A percentile compares a stretch with the other conserved stretches of the same genome.
phyloP scores from a whole-genome alignment of 2,797 vertebrate species.

The Pygocentrus nattereri region DNA sequence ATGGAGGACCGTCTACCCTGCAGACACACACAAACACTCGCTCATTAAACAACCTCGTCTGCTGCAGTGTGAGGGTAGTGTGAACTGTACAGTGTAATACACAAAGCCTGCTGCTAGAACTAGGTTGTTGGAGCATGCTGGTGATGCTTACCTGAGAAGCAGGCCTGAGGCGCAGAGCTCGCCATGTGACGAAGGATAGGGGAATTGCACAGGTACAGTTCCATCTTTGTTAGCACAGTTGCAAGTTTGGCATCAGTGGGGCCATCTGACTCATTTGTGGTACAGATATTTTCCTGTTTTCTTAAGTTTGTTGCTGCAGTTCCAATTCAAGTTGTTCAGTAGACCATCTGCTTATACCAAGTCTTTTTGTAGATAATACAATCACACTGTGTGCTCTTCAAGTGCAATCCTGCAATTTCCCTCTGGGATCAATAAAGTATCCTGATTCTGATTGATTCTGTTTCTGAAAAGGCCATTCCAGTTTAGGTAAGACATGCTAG shows the following conservation, averaged over 20 bases:
- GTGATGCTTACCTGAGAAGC: slow-evolving; percentile 23
- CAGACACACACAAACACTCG: slow-evolving; percentile 17
- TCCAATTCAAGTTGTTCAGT: no score
- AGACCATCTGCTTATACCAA: no score
- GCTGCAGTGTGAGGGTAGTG: not conserved
- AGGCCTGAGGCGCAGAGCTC: slow-evolving; percentile 12
- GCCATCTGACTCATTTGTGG: not conserved
- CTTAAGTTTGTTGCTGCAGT: no score
- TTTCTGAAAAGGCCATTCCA: no score
- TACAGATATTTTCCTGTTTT: not conserved
- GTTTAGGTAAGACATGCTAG: no score
- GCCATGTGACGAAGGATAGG: not conserved
- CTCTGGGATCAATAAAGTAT: no score
- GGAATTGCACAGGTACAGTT: not conserved
- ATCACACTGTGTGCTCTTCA: no score
- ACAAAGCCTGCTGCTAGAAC: slow-evolving; percentile 15
- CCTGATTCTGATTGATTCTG: no score
- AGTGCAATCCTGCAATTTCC: no score
- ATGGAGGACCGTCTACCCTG: not conserved
- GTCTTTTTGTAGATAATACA: no score
- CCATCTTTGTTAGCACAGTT: not conserved
- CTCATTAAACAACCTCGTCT: slow-evolving; percentile 16
- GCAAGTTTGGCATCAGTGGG: not conserved
- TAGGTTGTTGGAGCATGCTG: slow-evolving; percentile 18
- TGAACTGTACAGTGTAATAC: slow-evolving; percentile 27